phyloP scores from a whole-genome alignment of 2,797 vertebrate genomes.

The Siniperca undulata region DNA sequence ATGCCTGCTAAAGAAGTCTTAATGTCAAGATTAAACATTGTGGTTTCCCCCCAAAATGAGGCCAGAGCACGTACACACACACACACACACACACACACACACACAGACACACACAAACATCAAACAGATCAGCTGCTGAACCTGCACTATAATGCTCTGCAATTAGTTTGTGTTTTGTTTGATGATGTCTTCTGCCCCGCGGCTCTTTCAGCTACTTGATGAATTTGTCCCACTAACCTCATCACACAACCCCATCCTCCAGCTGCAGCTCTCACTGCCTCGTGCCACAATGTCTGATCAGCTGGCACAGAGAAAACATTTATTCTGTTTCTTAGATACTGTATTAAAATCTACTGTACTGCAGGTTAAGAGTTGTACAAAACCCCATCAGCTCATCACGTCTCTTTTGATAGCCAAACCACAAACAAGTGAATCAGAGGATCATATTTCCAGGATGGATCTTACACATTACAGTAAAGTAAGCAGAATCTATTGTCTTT shows the following conservation, averaged over 20 bases:
- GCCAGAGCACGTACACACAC: conserved; percentile 42
- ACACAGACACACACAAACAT: conserved; percentile 50
- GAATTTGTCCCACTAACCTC: conserved; percentile 74
- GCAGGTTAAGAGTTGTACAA: conserved; percentile 15
- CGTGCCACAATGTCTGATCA: conserved; percentile 18
- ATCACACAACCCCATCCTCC: conserved; percentile 49
- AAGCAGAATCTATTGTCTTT: conserved; percentile 19
- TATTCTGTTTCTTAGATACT: conserved; percentile 6
- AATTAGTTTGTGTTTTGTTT: conserved; percentile 84
- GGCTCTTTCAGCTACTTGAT: conserved; percentile 67
- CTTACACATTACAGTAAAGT: conserved; percentile 3
- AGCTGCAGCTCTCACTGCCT: conserved; percentile 11
- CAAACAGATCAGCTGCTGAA: conserved; percentile 69
- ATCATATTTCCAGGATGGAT: conserved; percentile 32
- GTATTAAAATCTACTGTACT: not conserved
- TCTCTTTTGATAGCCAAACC: conserved; percentile 30
- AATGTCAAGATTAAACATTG: conserved; percentile 80
- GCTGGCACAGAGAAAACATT: not conserved
- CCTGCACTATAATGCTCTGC: conserved; percentile 70
- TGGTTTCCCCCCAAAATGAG: conserved; percentile 76
- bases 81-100: conserved; percentile 38
- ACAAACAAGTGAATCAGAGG: conserved; percentile 35
- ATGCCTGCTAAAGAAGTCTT: conserved; percentile 64
- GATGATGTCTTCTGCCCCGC: conserved; percentile 66
- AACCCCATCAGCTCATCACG: not conserved